A percentile compares a stretch with the other conserved stretches of the same genome.
Evolutionary conservation across 2,797 vertebrate species (phyloP).

Genomic region (Paramormyrops hopkinsi): DNA sequence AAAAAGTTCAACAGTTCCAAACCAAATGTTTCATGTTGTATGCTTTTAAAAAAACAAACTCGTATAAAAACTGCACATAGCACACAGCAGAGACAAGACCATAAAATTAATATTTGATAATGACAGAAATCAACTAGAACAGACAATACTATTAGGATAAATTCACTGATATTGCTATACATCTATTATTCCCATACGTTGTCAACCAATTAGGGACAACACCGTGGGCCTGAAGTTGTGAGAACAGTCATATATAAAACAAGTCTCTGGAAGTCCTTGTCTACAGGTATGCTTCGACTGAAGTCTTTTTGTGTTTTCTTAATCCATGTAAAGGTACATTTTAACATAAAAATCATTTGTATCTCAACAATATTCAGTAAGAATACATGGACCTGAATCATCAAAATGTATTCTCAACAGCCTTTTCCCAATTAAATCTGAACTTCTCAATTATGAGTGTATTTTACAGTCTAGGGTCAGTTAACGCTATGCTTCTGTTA

Average conservation of each 20-base stretch:
- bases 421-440: background rate
- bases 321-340: background rate
- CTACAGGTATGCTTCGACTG: slow-evolving; percentile 42
- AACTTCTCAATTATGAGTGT: slow-evolving; percentile 32
- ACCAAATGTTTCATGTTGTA: slow-evolving; percentile 39
- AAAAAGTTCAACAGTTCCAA: slow-evolving; percentile 14
- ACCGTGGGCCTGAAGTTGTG: slow-evolving; percentile 39
- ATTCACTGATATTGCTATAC: slow-evolving; percentile 50
- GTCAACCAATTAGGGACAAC: slow-evolving; percentile 43
- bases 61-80: slow-evolving; percentile 47
- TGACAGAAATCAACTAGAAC: slow-evolving; percentile 46
- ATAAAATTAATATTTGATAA: slow-evolving; percentile 52
- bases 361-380: background rate
- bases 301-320: slow-evolving; percentile 27
- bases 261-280: slow-evolving; percentile 47
- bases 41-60: slow-evolving; percentile 42
- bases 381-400: slow-evolving; percentile 35
- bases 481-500: slow-evolving; percentile 58
- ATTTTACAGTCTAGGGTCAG: slow-evolving; percentile 61
- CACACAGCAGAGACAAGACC: slow-evolving; percentile 54
- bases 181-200: slow-evolving; percentile 48
- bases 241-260: slow-evolving; percentile 41
- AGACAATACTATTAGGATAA: slow-evolving; percentile 51
- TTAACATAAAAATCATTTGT: too few species aligned
- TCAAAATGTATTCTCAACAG: slow-evolving; percentile 23